A percentile compares a stretch with the other conserved stretches of the same genome.
Conservation (phyloP, 2,113 vertebrate genomes). For the Sterna hirundo region DNA sequence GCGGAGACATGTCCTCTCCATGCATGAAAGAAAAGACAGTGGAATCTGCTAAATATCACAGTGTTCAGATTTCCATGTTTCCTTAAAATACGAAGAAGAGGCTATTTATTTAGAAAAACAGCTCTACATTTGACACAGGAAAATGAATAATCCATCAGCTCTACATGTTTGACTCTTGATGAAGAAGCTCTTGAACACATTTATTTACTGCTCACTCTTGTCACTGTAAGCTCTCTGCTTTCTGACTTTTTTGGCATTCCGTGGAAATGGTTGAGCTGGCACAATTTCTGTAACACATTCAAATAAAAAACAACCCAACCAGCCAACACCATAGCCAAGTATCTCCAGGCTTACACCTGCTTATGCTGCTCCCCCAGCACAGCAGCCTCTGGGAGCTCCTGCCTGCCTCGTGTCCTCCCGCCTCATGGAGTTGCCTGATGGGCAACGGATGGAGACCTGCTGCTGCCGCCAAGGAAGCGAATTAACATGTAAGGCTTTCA, state of each 20-base stretch:
- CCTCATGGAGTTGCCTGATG: no score
- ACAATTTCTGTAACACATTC: background rate
- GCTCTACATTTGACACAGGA: background rate
- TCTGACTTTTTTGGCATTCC: background rate
- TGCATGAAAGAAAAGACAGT: background rate
- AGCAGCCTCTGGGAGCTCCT: background rate
- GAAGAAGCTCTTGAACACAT: background rate
- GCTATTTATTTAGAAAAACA: background rate
- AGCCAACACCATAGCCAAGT: background rate
- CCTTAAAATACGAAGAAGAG: background rate
- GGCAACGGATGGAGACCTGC: background rate
- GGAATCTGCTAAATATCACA: background rate
- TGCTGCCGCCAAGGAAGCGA: background rate
- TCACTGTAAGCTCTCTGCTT: background rate
- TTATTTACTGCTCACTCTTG: background rate
- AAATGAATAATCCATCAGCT: background rate
- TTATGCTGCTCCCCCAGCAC: background rate
- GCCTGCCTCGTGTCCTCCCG: background rate
- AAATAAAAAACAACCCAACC: background rate
- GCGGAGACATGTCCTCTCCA: background rate
- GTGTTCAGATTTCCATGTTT: background rate
- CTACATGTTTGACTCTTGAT: background rate
- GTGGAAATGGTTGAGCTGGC: background rate
- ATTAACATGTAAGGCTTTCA: background rate
- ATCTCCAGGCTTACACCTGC: background rate